These are phyloP conservation scores for Callospermophilus lateralis DNA, from an alignment of 2,113 vertebrate species.

Conservation along the genomic window DNA sequence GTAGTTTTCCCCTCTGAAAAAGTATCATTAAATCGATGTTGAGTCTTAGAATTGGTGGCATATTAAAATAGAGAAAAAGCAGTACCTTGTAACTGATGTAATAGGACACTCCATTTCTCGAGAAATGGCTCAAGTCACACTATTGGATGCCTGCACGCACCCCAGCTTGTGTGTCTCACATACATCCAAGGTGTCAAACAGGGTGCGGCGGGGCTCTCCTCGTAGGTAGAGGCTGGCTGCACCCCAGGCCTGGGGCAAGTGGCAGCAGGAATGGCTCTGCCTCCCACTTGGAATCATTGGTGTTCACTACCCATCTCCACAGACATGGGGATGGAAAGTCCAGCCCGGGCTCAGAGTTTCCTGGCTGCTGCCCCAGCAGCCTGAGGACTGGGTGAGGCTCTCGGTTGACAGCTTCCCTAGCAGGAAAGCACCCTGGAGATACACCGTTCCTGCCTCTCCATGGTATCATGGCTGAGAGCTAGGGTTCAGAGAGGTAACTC, in stretches of 20 bases:
- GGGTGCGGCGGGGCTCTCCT: not conserved
- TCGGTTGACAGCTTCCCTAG: not conserved
- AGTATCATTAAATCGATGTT: slow-evolving; percentile 51
- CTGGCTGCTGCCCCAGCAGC: slow-evolving; percentile 62
- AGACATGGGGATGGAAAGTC: slow-evolving; percentile 36
- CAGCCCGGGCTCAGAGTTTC: slow-evolving; percentile 70
- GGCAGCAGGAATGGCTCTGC: not conserved
- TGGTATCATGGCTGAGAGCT: not conserved
- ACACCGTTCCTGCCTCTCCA: not conserved
- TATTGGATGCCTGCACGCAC: not conserved
- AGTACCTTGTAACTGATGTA: not conserved
- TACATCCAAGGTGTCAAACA: too few relatives aligned
- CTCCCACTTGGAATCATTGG: not conserved
- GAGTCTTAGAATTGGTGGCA: slow-evolving; percentile 4
- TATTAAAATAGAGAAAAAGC: slow-evolving; percentile 59
- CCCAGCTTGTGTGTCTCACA: not conserved
- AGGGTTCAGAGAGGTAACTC: not conserved
- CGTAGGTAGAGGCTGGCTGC: not conserved
- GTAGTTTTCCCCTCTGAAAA: slow-evolving; percentile 25
- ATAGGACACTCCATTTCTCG: not conserved
- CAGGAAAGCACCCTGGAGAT: not conserved
- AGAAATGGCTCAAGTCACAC: not conserved
- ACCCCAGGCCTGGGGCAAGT: not conserved
- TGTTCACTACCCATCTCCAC: not conserved
- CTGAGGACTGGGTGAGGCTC: too few relatives aligned